Base-by-base conservation (phyloP, 2,797 vertebrate species). In the Chelonia mydas region DNA sequence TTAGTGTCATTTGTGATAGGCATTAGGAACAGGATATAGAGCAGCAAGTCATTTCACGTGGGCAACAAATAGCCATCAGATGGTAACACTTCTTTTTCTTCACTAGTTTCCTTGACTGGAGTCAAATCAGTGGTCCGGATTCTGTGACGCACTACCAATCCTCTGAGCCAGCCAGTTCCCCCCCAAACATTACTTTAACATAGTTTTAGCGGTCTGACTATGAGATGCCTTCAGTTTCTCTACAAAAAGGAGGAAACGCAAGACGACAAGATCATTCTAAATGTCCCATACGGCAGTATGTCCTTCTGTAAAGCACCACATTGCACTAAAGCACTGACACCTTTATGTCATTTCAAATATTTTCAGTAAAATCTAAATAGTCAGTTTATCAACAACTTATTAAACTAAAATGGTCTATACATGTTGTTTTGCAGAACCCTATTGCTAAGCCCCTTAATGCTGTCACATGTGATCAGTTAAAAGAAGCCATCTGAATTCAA, bases 401-500 rank as follows among this genome's bases (percentile, higher is more conserved):
- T n/a, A 45, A 89, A 33, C 90, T 92, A 85, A 83, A 33, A 90
- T 1, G 45, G 1, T 68, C 19, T 53, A 50, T 16, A 6, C 28
- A 81, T 87, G 3, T 23, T 81, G 87, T 72, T 92, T 90, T 51
- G 81, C 27, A 83, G 65, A 81, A 90, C 53, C 10, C 31, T 27
- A 16, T 21, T 88, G 31, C 25, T 55, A 81, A 82, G 33, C 3
- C 5, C 84, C 28, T 81, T 83, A 84, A 81, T 25, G 86, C 53
- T 77, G 47, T 0, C 85, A 86, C 25, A 77, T 87, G 61, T 45
- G 77, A 91, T 27, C 59, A 90, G 25, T 90, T 83, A 95, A 96
- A 97, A 95, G 45, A 95, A 89, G 37, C 8, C 65, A 80, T 5
- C 11, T 19, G 4, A 84, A 96, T 90, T 96, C 86, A 92, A 88